Base-by-base conservation (phyloP, 2,797 vertebrate genomes). In the Tenualosa ilisha region DNA sequence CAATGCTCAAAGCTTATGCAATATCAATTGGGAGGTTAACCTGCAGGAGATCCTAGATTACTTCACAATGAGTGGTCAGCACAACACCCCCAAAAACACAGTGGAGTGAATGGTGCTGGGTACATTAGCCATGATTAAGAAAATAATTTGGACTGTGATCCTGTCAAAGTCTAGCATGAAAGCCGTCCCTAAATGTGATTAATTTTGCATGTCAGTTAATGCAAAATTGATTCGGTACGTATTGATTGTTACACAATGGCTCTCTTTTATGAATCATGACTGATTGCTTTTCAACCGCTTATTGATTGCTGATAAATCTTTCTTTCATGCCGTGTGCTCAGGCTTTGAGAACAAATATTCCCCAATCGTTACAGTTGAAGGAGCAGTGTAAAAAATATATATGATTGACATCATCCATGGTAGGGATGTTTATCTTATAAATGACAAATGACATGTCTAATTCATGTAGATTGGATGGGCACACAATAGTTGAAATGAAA, bases 261-360 rank as follows among this genome's bases (percentile, higher is more conserved):
- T 63, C n/a, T 72, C 65, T 40, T 72, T 37, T 72, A 72, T 72
- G 65, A 72, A 72, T 72, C 65, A 72, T 72, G 65, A 72, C 26
- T 31, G 65, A 72, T 72, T 72, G 65, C 31, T 37, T 72, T 72
- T 72, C 65, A 72, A 40, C 26, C 37, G 31, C n/a, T 12, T 72
- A 72, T 72, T 72, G 65, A 72, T 72, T 72, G 26, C 26, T 72
- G 65, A 72, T 72, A 72, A 72, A 72, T 72, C 65, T 72, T 72
- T 72, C 65, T 72, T 72, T 72, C 15, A 37, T 72, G 13, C 65
- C 17, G 65, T 72, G 65, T 72, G 65, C 31, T 24, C 59, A 63
- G 59, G 59, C 59, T 37, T 72, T 72, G 12, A 15, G 12, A 13
- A 72, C 31, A 72, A 17, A 72, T 63, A 72, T 31, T 31, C 17